Evolutionary conservation across 2,797 vertebrate genomes (phyloP).

Genomic region (Adelosebastes latens): DNA sequence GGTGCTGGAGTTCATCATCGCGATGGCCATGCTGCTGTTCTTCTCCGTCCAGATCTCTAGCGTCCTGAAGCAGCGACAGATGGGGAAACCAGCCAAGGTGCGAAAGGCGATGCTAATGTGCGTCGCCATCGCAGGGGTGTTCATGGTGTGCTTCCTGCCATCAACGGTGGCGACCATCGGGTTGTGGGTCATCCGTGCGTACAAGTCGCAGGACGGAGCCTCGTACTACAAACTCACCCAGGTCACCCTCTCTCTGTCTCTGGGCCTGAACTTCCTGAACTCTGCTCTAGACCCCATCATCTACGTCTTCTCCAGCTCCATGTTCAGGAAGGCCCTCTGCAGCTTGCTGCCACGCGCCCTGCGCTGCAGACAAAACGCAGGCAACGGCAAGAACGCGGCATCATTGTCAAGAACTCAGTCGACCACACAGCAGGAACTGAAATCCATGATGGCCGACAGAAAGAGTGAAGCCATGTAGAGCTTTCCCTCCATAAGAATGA

Average conservation of each 20-base stretch:
- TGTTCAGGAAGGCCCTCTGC: constrained; percentile 69
- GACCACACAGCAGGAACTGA: constrained; percentile 54
- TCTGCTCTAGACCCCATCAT: constrained; percentile 78
- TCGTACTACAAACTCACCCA: constrained; percentile 67
- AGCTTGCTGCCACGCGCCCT: constrained; percentile 30
- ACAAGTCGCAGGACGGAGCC: constrained; percentile 39
- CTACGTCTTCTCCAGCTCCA: constrained; percentile 79
- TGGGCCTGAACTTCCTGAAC: constrained; percentile 82
- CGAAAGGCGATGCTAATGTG: constrained; percentile 66
- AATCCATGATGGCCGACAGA: neutral
- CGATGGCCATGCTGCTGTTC: constrained; percentile 76
- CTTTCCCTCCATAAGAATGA: neutral
- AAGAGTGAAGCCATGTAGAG: neutral
- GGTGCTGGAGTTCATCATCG: constrained; percentile 75
- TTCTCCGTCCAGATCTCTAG: constrained; percentile 70
- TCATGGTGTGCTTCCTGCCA: constrained; percentile 79
- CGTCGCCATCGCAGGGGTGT: constrained; percentile 54
- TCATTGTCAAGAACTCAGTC: constrained; percentile 39
- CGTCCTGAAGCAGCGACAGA: constrained; percentile 61
- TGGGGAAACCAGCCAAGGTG: constrained; percentile 67
- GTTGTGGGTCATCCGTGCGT: constrained; percentile 53
- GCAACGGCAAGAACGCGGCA: accelerated
- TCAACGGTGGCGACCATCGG: constrained; percentile 72
- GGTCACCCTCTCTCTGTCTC: constrained; percentile 70
- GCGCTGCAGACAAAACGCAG: neutral